These are phyloP conservation scores for Cyprinodon variegatus DNA, from an alignment of 2,113 vertebrate genomes.

Conservation along the genomic window DNA sequence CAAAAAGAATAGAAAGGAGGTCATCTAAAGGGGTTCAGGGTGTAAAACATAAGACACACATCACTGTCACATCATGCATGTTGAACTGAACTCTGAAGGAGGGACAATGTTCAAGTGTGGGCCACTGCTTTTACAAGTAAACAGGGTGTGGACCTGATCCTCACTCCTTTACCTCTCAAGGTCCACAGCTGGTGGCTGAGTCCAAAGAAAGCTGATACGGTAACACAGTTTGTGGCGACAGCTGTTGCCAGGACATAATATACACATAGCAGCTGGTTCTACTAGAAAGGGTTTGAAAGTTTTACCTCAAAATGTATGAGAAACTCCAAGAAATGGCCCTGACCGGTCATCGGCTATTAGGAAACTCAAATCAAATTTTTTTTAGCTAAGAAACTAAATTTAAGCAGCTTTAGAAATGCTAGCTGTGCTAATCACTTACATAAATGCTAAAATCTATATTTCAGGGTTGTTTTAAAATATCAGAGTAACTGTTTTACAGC, in stretches of 20 bases:
- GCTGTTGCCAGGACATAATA: constrained; percentile 51
- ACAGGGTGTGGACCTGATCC: constrained; percentile 43
- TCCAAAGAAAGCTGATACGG: constrained; percentile 52
- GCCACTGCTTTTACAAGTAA: constrained; percentile 51
- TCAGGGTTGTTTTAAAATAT: background rate
- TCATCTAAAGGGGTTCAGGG: background rate
- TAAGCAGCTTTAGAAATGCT: background rate
- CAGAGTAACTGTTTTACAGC: no score
- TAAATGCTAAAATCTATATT: background rate
- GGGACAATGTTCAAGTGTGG: constrained; percentile 33
- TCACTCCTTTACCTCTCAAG: constrained; percentile 44
- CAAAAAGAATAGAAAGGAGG: background rate
- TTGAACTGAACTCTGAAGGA: constrained; percentile 11
- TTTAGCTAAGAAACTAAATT: background rate
- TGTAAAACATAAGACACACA: no score
- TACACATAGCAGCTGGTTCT: constrained; percentile 60
- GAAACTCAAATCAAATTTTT: background rate
- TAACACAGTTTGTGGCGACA: constrained; percentile 60
- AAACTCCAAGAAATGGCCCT: background rate
- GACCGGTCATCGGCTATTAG: background rate
- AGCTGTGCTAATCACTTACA: background rate
- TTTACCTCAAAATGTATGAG: background rate
- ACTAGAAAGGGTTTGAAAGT: constrained; percentile 5
- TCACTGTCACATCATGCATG: constrained; percentile 11
- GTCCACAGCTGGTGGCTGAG: constrained; percentile 51